Conservation (phyloP, 1,140 invertebrate genomes). For the Drosophila persimilis region DNA sequence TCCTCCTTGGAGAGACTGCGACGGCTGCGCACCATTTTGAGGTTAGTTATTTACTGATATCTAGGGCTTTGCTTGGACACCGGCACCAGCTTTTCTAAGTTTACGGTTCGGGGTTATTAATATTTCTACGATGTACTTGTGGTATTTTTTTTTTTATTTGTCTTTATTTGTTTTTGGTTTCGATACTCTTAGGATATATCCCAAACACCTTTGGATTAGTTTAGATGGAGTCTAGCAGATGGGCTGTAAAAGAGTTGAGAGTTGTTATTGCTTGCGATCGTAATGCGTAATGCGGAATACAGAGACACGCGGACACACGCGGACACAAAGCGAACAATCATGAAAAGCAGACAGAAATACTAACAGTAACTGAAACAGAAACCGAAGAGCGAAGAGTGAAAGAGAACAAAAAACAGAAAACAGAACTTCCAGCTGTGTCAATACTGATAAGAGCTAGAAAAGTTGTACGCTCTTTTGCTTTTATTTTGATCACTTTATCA, state of each 20-base stretch:
- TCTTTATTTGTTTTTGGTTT: constrained; percentile 25
- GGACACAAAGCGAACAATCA: constrained; percentile 32
- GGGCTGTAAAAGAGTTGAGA: constrained; percentile 70
- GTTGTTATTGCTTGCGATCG: constrained; percentile 35
- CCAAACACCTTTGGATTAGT: constrained; percentile 66
- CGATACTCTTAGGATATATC: constrained; percentile 34
- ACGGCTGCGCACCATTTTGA: constrained; percentile 74
- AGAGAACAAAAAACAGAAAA: constrained; percentile 9
- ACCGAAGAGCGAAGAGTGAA: constrained; percentile 16
- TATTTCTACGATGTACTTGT: constrained; percentile 1
- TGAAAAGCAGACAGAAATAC: constrained; percentile 35
- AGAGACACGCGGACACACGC: constrained; percentile 47
- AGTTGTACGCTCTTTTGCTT: constrained; percentile 8
- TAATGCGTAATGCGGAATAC: constrained; percentile 26
- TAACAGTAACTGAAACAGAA: constrained; percentile 15
- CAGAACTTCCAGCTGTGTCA: constrained; percentile 70
- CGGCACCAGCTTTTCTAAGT: constrained; percentile 64
- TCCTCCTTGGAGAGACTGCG: constrained; percentile 79
- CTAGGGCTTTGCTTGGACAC: constrained; percentile 48
- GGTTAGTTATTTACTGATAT: constrained; percentile 15
- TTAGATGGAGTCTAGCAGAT: constrained; percentile 43
- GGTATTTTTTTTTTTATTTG: background rate
- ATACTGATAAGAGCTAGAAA: constrained; percentile 40
- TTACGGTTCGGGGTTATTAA: constrained; percentile 36
- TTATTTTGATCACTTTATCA: constrained; percentile 62